Conservation (phyloP, 2,888 invertebrate species). For the Dichetophora obliterata region DNA sequence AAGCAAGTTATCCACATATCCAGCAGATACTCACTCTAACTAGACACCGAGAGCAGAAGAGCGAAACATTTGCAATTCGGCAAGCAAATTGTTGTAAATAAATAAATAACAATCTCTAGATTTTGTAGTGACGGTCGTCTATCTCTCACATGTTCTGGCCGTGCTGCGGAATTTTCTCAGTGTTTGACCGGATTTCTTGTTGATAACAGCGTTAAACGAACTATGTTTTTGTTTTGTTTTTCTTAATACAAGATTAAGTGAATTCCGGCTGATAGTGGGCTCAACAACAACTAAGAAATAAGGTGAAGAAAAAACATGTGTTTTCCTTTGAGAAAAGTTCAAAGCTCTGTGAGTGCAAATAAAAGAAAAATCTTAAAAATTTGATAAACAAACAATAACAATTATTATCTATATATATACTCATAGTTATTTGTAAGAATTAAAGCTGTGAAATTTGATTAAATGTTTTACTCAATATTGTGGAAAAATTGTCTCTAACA, state of each 20-base stretch:
- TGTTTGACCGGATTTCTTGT: conserved; percentile 16
- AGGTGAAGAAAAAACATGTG: background rate
- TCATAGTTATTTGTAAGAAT: too few relatives aligned
- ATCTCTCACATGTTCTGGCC: background rate
- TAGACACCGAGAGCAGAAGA: background rate
- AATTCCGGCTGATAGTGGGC: background rate
- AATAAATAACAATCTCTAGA: background rate
- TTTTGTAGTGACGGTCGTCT: background rate
- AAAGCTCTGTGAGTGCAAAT: too few relatives aligned
- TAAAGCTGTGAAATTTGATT: too few relatives aligned
- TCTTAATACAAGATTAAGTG: background rate
- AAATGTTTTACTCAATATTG: too few relatives aligned
- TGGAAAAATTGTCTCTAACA: too few relatives aligned
- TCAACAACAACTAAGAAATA: background rate
- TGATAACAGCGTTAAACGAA: conserved; percentile 22
- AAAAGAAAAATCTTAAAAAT: too few relatives aligned
- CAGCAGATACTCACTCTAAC: background rate
- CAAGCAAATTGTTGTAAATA: background rate
- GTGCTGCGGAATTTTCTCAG: conserved; percentile 2
- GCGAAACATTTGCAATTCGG: conserved; percentile 3
- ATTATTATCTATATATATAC: too few relatives aligned
- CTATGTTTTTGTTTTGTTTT: background rate
- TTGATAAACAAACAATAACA: too few relatives aligned
- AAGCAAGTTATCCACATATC: conserved; percentile 11
- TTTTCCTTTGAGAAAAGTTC: background rate